These are phyloP conservation scores for Sakesphorus luctuosus DNA, from an alignment of 2,113 vertebrate genomes.

Conservation along the genomic window DNA sequence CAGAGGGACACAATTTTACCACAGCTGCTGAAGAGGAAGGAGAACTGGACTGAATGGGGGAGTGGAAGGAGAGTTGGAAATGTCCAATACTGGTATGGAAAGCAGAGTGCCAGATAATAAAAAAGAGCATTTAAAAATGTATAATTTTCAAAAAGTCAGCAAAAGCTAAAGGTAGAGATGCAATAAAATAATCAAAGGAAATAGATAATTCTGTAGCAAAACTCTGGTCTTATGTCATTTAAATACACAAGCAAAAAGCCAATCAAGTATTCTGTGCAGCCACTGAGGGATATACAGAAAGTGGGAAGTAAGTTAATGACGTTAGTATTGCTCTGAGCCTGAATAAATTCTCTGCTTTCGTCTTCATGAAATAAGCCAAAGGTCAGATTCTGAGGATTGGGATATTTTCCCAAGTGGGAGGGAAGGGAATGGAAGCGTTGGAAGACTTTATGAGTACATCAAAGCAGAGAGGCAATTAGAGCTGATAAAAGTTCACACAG, in stretches of 20 bases:
- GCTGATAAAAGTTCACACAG: constrained; percentile 63
- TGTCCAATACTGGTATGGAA: background rate
- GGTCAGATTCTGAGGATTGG: constrained; percentile 61
- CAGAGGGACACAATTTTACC: background rate
- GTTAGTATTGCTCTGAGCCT: constrained; percentile 66
- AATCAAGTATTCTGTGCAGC: constrained; percentile 37
- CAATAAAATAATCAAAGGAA: constrained; percentile 8
- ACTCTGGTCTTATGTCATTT: constrained; percentile 41
- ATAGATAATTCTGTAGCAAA: background rate
- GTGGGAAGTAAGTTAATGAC: constrained; percentile 66
- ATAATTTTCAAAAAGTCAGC: background rate
- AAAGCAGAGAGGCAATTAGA: constrained; percentile 66
- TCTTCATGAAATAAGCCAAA: constrained; percentile 66
- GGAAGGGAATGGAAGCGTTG: constrained; percentile 57
- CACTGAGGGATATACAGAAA: constrained; percentile 60
- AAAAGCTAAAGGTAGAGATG: constrained; percentile 8
- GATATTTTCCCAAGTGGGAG: constrained; percentile 68
- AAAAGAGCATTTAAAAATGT: background rate
- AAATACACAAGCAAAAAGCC: constrained; percentile 52
- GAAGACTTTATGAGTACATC: constrained; percentile 61
- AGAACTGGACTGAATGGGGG: background rate
- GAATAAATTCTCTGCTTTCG: constrained; percentile 72
- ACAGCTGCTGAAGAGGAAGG: background rate
- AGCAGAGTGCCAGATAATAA: background rate
- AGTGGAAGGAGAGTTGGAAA: background rate